Evolutionary conservation across 2,113 vertebrate genomes (phyloP), one percentile per base, ranked within the genome.

Genomic region (Pseudonaja textilis): DNA sequence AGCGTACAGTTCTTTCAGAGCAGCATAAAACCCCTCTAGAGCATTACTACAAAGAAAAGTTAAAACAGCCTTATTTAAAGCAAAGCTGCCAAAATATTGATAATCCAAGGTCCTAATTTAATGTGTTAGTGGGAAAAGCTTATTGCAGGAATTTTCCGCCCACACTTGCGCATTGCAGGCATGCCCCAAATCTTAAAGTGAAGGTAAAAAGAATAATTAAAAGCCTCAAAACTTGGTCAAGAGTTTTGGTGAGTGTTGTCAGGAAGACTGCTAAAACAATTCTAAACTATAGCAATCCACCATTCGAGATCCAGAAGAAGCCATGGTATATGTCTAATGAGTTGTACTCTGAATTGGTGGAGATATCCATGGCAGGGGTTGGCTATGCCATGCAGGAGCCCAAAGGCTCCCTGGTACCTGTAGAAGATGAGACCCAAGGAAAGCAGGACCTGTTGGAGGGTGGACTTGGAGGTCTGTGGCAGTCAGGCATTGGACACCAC

Each of bases 51-150:
- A 81, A 52, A 89, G 88, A 90, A 55, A 87, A 11, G 39, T 89
- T 1, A 61, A 93, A 2, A 45, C n/a, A 89, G 69, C 88, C 52
- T 90, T 55, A 85, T 87, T 95, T n/a, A 95, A 5, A 92, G 39
- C 93, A 34, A 89, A 95, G 0, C 9, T 91, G 25, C 93, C 50
- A 93, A 94, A 94, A 93, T 90, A 93, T 81, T 93, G 91, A 93
- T 93, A 61, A 86, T 93, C 91, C 8, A 1, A 94, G 16, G 3
- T 92, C 26, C 59, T 88, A 91, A 90, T 94, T 96, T 95, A 91
- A 91, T 91, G 2, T 90, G 18, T 93, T 93, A 81, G 23, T 3
- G 47, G 91, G 39, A 34, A 93, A 61, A 95, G 42, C 2, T 56
- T 57, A 54, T 55, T 90, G 57, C 92, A 20, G 90, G 91, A 91